Evolutionary conservation across 2,113 vertebrate species (phyloP).

Genomic region (Oenanthe oenanthe): DNA sequence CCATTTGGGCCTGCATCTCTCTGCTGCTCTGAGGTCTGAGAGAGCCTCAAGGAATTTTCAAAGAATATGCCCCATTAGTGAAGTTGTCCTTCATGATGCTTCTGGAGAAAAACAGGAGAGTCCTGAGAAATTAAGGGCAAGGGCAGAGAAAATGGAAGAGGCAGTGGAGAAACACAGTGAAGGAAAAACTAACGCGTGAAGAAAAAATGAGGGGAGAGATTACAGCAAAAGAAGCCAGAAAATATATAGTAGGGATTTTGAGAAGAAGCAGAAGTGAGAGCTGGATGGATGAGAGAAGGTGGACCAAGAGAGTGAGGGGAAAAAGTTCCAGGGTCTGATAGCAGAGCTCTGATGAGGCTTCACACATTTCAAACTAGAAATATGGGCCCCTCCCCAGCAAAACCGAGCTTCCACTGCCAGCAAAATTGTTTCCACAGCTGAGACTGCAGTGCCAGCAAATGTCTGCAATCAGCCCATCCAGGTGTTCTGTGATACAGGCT

Average conservation of each 20-base stretch:
- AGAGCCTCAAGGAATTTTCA: background rate
- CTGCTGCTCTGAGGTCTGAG: rapidly evolving
- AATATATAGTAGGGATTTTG: background rate
- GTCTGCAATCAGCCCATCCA: background rate
- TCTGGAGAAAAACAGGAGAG: background rate
- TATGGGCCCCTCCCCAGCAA: background rate
- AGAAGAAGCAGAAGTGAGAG: constrained; percentile 22
- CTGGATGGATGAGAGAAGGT: background rate
- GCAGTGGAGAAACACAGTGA: background rate
- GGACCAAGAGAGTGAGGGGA: background rate
- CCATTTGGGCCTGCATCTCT: background rate
- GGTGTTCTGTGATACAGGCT: constrained; percentile 60
- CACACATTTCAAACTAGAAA: background rate
- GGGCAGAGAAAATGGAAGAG: background rate
- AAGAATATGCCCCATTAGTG: background rate
- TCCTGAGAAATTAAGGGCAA: background rate
- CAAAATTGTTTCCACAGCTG: constrained; percentile 64
- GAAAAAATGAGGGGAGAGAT: background rate
- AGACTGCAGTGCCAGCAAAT: background rate
- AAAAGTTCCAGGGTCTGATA: constrained; percentile 5
- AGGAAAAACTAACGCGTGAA: background rate
- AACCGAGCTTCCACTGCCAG: constrained; percentile 36
- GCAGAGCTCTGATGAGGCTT: constrained; percentile 21
- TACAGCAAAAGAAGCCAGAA: constrained; percentile 16
- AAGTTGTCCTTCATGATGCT: background rate